Evolutionary conservation across 2,888 invertebrate genomes (phyloP), one percentile per base, ranked within the genome.

Genomic region (Epicampocera succincta): DNA sequence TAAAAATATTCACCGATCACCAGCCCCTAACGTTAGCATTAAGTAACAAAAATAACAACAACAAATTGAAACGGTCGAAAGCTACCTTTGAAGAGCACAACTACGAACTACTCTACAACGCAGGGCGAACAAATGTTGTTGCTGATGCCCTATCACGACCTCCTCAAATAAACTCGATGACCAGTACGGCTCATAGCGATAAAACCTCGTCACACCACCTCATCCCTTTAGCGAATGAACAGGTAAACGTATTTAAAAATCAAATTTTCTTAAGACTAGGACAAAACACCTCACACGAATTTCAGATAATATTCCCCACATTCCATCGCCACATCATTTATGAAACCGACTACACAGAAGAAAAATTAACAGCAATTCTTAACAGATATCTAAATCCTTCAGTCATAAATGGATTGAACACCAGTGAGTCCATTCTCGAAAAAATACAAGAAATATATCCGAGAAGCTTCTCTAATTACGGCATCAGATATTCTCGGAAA

Each of bases 191-290:
- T 0, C 80, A 84, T 46, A 83, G 83, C 33, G 76, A 75, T 9
- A 81, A 84, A 3, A 85, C 81, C 29, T 83, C 78, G 3, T 61
- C 80, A 13, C 78, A 84, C 19, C 44, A 83, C 11, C 50, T 84
- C 1, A 81, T 84, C 9, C 65, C 63, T 19, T 61, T 44, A n/a
- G 46, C 76, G 3, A 56, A 80, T n/a, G 50, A 61, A 42, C 83
- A 83, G 9, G 69, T 79, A 17, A 84, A 84, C 50, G 80, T 68
- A 0, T 84, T 84, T 40, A 78, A 83, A 17, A 85, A 80, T 9
- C 83, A 84, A 75, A 63, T 84, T 68, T 78, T 50, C 12, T 80
- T 50, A 48, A 15, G 52, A 80, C 17, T 38, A 25, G 5, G 54
- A 50, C 13, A 75, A 42, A 21, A 33, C 48, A 12, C 73, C 38